Evolutionary conservation across 2,888 invertebrate species (phyloP), one percentile per base, ranked within the genome.

Genomic region (Scaeva pyrastri): DNA sequence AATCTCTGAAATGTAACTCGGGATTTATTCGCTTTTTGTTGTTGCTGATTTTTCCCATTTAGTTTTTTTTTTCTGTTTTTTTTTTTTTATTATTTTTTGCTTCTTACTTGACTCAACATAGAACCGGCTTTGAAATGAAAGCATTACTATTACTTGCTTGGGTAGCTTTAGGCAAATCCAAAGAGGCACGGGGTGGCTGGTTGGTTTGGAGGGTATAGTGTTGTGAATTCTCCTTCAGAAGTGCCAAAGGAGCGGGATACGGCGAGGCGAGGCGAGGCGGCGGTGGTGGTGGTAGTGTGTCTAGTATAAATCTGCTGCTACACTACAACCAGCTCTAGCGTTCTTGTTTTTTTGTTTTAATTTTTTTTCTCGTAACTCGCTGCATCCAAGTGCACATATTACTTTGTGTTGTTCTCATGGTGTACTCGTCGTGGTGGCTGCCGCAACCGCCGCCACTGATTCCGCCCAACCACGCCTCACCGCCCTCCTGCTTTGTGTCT

Each of bases 101-200:
- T 81, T 39, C 58, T 70, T 81, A 84, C 84, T 84, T 80, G 84
- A 76, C 68, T 81, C 72, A 62, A 43, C 70, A 71, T 82, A 66
- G 81, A 82, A 86, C 82, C 86, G 82, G 86, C 82, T 86, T 86
- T 78, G 74, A 21, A 74, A 78, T 62, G 73, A 86, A 82, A 82
- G 77, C 86, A 77, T 78, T 82, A 77, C 82, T 86, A 81, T 82
- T 86, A 86, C 82, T 86, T 82, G 86, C 77, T 74, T 86, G 82
- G 86, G 77, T 86, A 71, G 82, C 86, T 86, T 58, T 60, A 82
- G 82, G 77, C 82, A 74, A 82, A 86, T 77, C 70, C 85, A 76
- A 60, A 68, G 62, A 76, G 36, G 68, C 36, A 43, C 21, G 26
- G 48, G 66, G 60, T 68, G 55, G 48, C 23, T 60, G 19, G 60